A percentile compares a stretch with the other conserved stretches of the same genome.
Conservation (phyloP, 2,113 vertebrate genomes). For the Romanogobio albipinnatus region DNA sequence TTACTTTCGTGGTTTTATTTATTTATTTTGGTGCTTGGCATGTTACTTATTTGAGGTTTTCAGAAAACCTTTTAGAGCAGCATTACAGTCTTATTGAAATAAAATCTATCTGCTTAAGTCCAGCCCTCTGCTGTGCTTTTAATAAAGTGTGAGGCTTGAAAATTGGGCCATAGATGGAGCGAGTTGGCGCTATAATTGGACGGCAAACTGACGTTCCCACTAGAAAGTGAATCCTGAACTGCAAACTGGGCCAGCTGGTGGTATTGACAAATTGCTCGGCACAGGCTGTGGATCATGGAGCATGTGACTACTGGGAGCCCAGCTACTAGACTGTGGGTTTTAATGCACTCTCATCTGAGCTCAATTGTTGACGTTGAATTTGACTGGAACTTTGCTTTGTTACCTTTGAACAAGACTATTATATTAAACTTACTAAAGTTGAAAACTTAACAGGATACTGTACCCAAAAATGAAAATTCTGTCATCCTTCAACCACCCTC, state of each 20-base stretch:
- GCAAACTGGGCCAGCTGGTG: conserved; percentile 52
- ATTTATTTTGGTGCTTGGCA: not conserved
- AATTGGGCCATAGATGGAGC: conserved; percentile 37
- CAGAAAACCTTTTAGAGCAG: not conserved
- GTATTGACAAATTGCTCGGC: conserved; percentile 54
- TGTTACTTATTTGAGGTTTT: not conserved
- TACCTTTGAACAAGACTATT: not conserved
- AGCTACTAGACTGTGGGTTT: not conserved
- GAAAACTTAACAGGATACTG: too few species aligned
- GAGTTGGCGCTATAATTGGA: conserved; percentile 49
- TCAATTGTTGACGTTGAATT: not conserved
- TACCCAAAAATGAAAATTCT: too few species aligned
- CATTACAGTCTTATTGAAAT: conserved; percentile 2
- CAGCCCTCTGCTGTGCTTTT: conserved; percentile 7
- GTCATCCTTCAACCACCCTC: too few species aligned
- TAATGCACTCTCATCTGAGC: not conserved
- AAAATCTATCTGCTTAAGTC: not conserved
- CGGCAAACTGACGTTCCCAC: conserved; percentile 1
- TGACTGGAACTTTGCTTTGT: not conserved
- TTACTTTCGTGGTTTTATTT: too few species aligned
- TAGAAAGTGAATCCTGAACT: conserved; percentile 29
- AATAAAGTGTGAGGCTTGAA: conserved; percentile 20
- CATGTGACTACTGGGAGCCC: conserved; percentile 6
- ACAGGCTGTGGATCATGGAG: conserved; percentile 47
- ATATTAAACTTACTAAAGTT: not conserved